Conservation (phyloP, 2,797 vertebrate genomes). For the Ctenochaetus hawaiiensis region DNA sequence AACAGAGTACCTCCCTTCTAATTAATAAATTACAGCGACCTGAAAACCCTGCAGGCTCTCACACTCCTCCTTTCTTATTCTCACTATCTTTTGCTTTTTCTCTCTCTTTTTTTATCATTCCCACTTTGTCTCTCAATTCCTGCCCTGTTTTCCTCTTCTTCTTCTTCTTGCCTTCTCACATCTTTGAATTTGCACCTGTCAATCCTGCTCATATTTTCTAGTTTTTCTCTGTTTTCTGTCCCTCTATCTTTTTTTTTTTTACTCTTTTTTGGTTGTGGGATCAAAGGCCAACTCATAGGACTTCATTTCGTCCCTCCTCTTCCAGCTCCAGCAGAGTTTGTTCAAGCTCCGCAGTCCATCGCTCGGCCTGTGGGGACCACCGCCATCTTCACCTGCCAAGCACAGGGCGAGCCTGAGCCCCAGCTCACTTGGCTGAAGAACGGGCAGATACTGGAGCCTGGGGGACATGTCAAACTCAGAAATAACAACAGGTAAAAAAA, state of each 20-base stretch:
- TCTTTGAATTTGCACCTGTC: background rate
- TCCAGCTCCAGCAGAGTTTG: conserved; percentile 95
- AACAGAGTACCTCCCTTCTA: background rate
- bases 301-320: conserved; percentile 12
- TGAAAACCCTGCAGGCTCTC: background rate
- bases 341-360: conserved; percentile 97
- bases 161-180: background rate
- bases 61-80: background rate
- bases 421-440: conserved; percentile 98
- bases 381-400: conserved; percentile 96
- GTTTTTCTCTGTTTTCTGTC: background rate
- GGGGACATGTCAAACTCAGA: conserved; percentile 93
- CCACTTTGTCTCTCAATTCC: background rate
- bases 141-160: background rate
- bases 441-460: conserved; percentile 93
- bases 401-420: conserved; percentile 93
- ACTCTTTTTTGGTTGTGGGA: background rate
- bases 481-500: conserved; percentile 94
- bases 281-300: background rate
- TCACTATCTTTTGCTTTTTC: background rate
- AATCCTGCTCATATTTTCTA: background rate
- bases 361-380: conserved; percentile 94
- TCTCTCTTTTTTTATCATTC: background rate
- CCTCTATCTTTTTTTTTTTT: background rate
- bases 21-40: conserved; percentile 3